These are phyloP conservation scores for Leucania comma DNA, from an alignment of 2,888 invertebrate species.

Conservation along the genomic window DNA sequence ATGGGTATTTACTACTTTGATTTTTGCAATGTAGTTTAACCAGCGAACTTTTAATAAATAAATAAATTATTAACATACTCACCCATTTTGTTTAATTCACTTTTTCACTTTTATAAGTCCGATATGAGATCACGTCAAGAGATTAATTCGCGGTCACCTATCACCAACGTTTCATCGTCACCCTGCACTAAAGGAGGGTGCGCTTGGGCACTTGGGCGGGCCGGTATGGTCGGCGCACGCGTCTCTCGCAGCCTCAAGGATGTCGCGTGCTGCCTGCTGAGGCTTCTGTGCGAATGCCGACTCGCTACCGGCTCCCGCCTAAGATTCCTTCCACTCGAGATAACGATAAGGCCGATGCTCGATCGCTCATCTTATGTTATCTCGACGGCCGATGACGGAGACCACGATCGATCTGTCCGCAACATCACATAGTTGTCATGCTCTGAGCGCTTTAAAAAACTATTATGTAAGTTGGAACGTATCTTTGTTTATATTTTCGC, in stretches of 20 bases:
- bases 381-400: conserved; percentile 76
- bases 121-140: conserved; percentile 83
- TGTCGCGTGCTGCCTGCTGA: conserved; percentile 86
- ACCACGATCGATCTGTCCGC: conserved; percentile 81
- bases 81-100: conserved; percentile 87
- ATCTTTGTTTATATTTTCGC: conserved; percentile 11
- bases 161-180: conserved; percentile 86
- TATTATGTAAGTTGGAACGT: conserved; percentile 70
- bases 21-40: background rate
- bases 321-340: conserved; percentile 87
- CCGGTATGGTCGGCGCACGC: conserved; percentile 70
- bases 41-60: background rate
- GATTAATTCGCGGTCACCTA: conserved; percentile 74
- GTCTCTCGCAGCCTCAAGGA: conserved; percentile 81
- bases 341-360: conserved; percentile 85
- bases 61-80: conserved; percentile 62
- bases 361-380: conserved; percentile 87
- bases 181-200: conserved; percentile 77
- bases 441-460: conserved; percentile 56
- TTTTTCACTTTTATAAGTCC: conserved; percentile 80
- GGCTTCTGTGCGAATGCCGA: conserved; percentile 89
- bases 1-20: background rate
- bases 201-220: conserved; percentile 69
- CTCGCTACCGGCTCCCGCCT: conserved; percentile 76
- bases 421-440: conserved; percentile 69